A percentile compares a stretch with the other conserved stretches of the same genome.
These are phyloP conservation scores for Cladopsammia gracilis DNA, from an alignment of 64 coral and sea anemone species.

Conservation along the genomic window DNA sequence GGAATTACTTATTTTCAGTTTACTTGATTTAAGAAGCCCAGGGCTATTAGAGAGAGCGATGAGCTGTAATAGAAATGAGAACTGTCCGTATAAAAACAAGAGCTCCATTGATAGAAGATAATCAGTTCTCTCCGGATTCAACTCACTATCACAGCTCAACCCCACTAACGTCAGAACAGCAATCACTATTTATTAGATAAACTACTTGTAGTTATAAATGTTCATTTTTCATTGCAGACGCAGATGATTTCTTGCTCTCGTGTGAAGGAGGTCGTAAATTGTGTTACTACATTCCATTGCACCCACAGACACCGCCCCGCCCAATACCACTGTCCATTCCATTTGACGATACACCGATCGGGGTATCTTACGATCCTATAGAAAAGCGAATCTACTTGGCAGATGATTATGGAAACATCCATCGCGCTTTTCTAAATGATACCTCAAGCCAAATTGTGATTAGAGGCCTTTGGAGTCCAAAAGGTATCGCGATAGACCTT, in stretches of 20 bases:
- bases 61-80: too few species aligned
- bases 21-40: too few species aligned
- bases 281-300: not conserved
- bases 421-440: conserved; percentile 7
- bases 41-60: too few species aligned
- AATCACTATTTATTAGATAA: too few species aligned
- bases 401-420: conserved; percentile 18
- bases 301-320: not conserved
- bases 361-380: conserved; percentile 31
- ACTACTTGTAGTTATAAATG: not conserved
- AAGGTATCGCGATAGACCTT: conserved; percentile 42
- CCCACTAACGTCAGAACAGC: too few species aligned
- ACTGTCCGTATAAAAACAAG: too few species aligned
- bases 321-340: not conserved
- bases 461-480: not conserved
- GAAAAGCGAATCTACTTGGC: conserved; percentile 46
- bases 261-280: conserved; percentile 14
- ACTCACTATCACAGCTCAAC: too few species aligned
- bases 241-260: not conserved
- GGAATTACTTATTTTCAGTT: too few species aligned
- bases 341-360: not conserved
- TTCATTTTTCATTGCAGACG: not conserved
- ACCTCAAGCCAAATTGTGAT: conserved; percentile 18
- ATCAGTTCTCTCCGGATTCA: too few species aligned
- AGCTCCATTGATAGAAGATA: too few species aligned